Conservation (phyloP, 1,140 invertebrate genomes). For the Euborellia annulipes region DNA sequence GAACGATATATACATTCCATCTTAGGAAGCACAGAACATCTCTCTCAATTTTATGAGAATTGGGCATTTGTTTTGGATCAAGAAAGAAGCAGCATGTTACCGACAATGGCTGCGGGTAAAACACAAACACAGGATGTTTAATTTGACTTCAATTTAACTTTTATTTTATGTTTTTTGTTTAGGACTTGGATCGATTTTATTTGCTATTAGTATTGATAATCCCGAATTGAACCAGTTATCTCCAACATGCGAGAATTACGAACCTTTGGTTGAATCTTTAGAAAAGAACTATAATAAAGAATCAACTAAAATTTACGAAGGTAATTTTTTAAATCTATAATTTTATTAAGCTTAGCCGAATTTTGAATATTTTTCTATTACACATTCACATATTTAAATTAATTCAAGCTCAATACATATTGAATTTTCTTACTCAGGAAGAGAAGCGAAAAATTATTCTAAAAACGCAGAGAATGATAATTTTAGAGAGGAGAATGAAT, state of each 20-base stretch:
- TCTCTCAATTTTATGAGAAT: constrained; percentile 64
- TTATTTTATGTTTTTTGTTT: constrained; percentile 22
- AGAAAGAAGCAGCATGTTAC: constrained; percentile 55
- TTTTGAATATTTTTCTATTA: too few species aligned
- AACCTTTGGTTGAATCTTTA: constrained; percentile 20
- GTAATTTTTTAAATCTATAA: too few species aligned
- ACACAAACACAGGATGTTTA: constrained; percentile 2
- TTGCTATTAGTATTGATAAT: constrained; percentile 80
- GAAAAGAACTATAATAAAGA: too few species aligned
- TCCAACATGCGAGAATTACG: constrained; percentile 24
- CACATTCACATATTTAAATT: too few species aligned
- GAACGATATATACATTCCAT: constrained; percentile 69
- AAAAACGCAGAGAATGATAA: too few species aligned
- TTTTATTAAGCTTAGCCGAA: too few species aligned
- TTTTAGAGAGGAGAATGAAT: too few species aligned
- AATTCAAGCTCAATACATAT: too few species aligned
- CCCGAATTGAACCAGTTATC: constrained; percentile 50
- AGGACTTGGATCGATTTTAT: constrained; percentile 73
- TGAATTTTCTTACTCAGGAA: too few species aligned
- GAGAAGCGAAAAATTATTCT: too few species aligned
- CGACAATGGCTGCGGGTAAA: constrained; percentile 65
- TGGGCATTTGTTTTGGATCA: constrained; percentile 65
- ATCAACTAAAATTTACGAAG: too few species aligned
- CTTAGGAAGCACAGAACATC: constrained; percentile 41
- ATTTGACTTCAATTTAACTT: constrained; percentile 8